These are phyloP conservation scores for Oceanodroma tethys DNA, from an alignment of 2,113 vertebrate species.

Conservation along the genomic window DNA sequence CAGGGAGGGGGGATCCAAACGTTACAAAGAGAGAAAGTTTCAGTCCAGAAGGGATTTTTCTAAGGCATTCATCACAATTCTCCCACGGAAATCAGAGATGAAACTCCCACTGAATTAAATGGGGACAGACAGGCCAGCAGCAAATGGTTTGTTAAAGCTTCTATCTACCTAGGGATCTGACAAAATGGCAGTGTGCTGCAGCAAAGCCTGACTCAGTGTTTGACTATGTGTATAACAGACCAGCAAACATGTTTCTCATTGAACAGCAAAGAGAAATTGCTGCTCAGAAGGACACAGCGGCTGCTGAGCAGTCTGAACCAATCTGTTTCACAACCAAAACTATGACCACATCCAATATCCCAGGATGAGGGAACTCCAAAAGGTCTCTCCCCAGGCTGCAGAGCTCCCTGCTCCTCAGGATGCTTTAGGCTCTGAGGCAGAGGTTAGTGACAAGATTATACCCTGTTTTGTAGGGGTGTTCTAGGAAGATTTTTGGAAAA, in stretches of 20 bases:
- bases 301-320: not conserved
- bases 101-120: not conserved
- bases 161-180: not conserved
- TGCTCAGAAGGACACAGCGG: not conserved
- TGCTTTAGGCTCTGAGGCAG: not conserved
- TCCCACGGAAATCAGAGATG: not conserved
- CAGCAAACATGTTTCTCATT: not conserved
- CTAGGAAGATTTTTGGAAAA: not conserved
- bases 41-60: not conserved
- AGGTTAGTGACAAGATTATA: not conserved
- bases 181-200: not conserved
- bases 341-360: not conserved
- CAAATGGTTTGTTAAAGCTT: not conserved
- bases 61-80: not conserved
- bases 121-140: not conserved
- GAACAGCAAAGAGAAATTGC: not conserved
- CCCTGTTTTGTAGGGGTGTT: not conserved
- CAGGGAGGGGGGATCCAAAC: not conserved
- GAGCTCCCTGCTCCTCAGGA: not conserved
- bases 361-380: not conserved
- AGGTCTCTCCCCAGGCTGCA: not conserved
- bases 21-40: not conserved
- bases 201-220: not conserved
- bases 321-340: not conserved
- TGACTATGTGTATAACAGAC: not conserved